A percentile compares a stretch with the other conserved stretches of the same genome.
These are phyloP conservation scores for Cnemophilus loriae DNA, from an alignment of 2,113 vertebrate genomes.

Conservation along the genomic window DNA sequence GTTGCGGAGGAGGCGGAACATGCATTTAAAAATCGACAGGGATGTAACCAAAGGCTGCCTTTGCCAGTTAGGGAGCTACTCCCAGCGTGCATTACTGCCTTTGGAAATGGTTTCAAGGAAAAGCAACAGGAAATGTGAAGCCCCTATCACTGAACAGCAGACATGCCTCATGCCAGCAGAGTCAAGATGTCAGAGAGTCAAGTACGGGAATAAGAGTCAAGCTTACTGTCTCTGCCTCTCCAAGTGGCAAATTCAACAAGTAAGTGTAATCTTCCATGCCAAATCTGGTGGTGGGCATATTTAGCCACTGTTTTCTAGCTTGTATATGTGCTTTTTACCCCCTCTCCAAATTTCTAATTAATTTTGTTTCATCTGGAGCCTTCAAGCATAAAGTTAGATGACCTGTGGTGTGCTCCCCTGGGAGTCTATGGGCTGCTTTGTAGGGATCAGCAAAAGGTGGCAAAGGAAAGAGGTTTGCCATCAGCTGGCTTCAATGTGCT, in stretches of 20 bases:
- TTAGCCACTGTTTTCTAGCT: not conserved
- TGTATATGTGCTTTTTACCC: not conserved
- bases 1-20: not conserved
- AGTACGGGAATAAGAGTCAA: not conserved
- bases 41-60: not conserved
- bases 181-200: not conserved
- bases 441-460: not conserved
- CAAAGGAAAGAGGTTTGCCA: not conserved
- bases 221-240: not conserved
- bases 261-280: not conserved
- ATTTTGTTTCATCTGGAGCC: not conserved
- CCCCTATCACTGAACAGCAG: conserved; percentile 1
- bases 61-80: not conserved
- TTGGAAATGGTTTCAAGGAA: not conserved
- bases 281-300: not conserved
- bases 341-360: not conserved
- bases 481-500: not conserved
- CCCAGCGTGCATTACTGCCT: not conserved
- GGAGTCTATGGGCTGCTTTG: not conserved
- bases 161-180: not conserved
- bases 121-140: conserved; percentile 30
- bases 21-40: not conserved
- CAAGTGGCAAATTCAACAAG: not conserved
- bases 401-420: not conserved
- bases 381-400: not conserved